A percentile compares a stretch with the other conserved stretches of the same genome.
phyloP scores from a whole-genome alignment of 2,113 vertebrate genomes.

The Probosciger aterrimus region DNA sequence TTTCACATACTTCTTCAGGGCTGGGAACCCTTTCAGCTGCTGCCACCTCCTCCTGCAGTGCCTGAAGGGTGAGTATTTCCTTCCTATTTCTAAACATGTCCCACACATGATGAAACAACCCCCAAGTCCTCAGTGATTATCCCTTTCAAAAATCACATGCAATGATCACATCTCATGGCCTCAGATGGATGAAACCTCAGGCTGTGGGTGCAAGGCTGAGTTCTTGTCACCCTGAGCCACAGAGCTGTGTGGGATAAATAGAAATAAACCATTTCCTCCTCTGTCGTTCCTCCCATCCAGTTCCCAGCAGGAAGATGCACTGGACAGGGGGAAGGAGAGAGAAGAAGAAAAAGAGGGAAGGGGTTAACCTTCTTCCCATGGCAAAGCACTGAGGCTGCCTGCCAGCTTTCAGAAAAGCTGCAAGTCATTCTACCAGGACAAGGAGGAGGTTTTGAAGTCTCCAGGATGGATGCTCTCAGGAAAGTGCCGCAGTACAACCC shows the following conservation, averaged over 20 bases:
- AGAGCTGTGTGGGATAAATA: background rate
- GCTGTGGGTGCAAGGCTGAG: background rate
- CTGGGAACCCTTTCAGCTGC: background rate
- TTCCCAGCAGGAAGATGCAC: background rate
- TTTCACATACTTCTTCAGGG: background rate
- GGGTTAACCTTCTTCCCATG: background rate
- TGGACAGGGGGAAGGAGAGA: background rate
- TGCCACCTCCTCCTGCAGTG: background rate
- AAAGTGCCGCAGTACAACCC: slow-evolving; percentile 31
- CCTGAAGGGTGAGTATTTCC: background rate
- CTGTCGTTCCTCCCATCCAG: background rate
- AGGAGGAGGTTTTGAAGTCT: slow-evolving; percentile 38
- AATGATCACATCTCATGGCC: background rate
- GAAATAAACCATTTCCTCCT: background rate
- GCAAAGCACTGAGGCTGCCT: slow-evolving; percentile 9
- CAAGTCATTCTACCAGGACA: slow-evolving; percentile 67
- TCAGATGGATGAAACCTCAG: background rate
- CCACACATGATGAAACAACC: background rate
- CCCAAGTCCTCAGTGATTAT: background rate
- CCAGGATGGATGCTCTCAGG: slow-evolving; percentile 39
- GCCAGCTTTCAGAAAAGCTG: slow-evolving; percentile 65
- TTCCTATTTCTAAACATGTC: background rate
- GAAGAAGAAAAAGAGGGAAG: background rate
- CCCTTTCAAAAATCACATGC: background rate
- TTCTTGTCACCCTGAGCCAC: background rate